Percentiles rank a stretch among this genome's conserved stretches.
These are phyloP conservation scores for Drosophila pseudotakahashii DNA, from an alignment of 2,888 invertebrate genomes.

Conservation along the genomic window DNA sequence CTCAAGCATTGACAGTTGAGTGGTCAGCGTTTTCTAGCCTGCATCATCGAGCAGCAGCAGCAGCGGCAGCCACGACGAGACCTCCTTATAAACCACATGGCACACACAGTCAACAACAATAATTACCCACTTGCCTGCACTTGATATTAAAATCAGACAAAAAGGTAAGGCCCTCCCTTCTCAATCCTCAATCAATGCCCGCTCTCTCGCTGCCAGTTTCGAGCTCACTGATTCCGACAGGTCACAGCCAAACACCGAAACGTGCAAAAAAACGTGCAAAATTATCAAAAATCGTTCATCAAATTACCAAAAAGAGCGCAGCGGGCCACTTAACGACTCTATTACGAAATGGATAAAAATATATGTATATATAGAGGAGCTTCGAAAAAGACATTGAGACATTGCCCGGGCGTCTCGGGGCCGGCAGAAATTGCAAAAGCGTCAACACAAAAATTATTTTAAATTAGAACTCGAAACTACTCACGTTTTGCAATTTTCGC, in stretches of 20 bases:
- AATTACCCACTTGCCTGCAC: slow-evolving; percentile 80
- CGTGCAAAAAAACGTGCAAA: slow-evolving; percentile 80
- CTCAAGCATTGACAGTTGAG: slow-evolving; percentile 80
- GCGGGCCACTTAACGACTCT: slow-evolving; percentile 81
- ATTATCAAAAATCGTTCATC: slow-evolving; percentile 81
- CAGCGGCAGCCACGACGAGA: slow-evolving; percentile 34
- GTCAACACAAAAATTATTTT: slow-evolving; percentile 81
- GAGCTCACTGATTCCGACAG: slow-evolving; percentile 40
- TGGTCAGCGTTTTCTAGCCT: slow-evolving; percentile 74
- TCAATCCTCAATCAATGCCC: slow-evolving; percentile 39
- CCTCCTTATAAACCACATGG: slow-evolving; percentile 44
- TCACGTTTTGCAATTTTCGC: slow-evolving; percentile 81
- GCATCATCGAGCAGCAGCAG: slow-evolving; percentile 62
- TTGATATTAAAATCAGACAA: slow-evolving; percentile 81
- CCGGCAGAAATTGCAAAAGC: slow-evolving; percentile 73
- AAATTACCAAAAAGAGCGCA: slow-evolving; percentile 80
- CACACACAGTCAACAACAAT: slow-evolving; percentile 69
- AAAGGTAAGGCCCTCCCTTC: slow-evolving; percentile 42
- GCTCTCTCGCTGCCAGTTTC: slow-evolving; percentile 8
- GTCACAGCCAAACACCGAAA: slow-evolving; percentile 55
- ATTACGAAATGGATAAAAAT: slow-evolving; percentile 74
- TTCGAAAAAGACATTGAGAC: slow-evolving; percentile 41
- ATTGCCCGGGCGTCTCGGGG: slow-evolving; percentile 65
- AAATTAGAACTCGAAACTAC: slow-evolving; percentile 80
- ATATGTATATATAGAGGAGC: slow-evolving; percentile 34